Evolutionary conservation across 2,113 vertebrate genomes (phyloP).

Genomic region (Phalacrocorax brasilianus): DNA sequence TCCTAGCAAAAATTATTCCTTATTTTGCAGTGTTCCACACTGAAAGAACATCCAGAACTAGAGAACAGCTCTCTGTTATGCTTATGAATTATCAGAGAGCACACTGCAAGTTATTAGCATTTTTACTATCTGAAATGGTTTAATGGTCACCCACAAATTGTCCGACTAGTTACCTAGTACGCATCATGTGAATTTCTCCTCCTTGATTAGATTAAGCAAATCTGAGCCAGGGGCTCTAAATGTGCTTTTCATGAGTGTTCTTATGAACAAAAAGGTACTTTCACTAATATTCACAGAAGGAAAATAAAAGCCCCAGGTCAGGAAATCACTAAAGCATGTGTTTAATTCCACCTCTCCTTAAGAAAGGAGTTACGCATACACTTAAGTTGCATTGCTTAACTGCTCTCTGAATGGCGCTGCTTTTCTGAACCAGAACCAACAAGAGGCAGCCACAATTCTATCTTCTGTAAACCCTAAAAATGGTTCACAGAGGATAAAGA

Average conservation of each 20-base stretch:
- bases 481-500: background rate
- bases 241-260: conserved; percentile 40
- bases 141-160: conserved; percentile 24
- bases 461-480: background rate
- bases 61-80: background rate
- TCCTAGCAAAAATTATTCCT: background rate
- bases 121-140: background rate
- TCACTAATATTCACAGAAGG: conserved; percentile 63
- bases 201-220: conserved; percentile 61
- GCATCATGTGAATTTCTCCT: background rate
- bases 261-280: conserved; percentile 62
- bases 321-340: conserved; percentile 63
- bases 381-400: conserved; percentile 6
- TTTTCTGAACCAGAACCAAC: conserved; percentile 28
- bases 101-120: background rate
- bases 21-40: background rate
- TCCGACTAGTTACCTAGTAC: background rate
- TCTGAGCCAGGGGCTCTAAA: conserved; percentile 46
- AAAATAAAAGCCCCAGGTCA: conserved; percentile 61
- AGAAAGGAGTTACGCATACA: background rate
- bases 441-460: background rate
- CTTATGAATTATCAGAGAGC: background rate
- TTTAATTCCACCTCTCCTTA: conserved; percentile 48
- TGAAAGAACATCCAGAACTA: background rate
- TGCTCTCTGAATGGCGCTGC: background rate